phyloP scores from a whole-genome alignment of 2,797 vertebrate genomes.

The Gymnothorax reevesii region DNA sequence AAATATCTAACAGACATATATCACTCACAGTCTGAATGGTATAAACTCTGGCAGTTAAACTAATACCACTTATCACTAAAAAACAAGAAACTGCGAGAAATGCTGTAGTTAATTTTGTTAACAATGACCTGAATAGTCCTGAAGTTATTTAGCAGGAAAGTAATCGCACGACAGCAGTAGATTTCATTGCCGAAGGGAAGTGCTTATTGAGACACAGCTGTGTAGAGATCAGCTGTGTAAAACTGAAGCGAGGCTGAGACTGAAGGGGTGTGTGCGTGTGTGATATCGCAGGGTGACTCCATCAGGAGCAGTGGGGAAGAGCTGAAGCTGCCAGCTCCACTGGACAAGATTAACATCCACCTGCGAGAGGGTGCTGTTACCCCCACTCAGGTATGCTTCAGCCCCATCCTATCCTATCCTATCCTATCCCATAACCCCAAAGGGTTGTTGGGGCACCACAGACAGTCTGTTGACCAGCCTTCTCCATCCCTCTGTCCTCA shows the following conservation, averaged over 20 bases:
- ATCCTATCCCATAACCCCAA: too few relatives aligned
- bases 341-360: constrained; percentile 86
- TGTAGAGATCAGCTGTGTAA: background rate
- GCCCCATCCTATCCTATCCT: too few relatives aligned
- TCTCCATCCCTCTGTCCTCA: too few relatives aligned
- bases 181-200: background rate
- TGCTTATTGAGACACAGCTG: background rate
- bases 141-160: background rate
- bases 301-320: constrained; percentile 77
- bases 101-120: background rate
- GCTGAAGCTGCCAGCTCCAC: constrained; percentile 71
- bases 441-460: too few relatives aligned
- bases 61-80: background rate
- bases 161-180: background rate
- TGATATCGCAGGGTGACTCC: constrained; percentile 67
- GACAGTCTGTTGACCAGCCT: too few relatives aligned
- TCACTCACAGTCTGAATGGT: too few relatives aligned
- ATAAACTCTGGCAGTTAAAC: too few relatives aligned
- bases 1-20: too few relatives aligned
- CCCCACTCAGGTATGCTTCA: constrained; percentile 77
- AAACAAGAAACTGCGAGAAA: background rate
- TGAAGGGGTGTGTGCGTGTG: background rate
- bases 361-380: constrained; percentile 76
- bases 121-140: background rate
- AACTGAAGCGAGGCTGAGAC: background rate